Conservation (phyloP, 2,113 vertebrate genomes). For the Aleadryas rufinucha region DNA sequence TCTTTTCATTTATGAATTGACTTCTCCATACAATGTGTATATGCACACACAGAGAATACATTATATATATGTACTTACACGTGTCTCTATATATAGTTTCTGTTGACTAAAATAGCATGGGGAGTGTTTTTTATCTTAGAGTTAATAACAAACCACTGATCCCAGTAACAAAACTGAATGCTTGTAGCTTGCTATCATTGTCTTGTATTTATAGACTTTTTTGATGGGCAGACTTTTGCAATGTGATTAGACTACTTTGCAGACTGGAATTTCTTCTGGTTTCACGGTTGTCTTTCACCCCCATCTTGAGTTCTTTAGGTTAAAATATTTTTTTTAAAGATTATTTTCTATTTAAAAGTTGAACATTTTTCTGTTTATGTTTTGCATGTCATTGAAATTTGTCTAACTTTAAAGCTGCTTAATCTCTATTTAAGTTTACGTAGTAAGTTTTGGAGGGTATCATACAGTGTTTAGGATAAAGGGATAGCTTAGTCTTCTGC, state of each 20-base stretch:
- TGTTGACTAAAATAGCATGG: not conserved
- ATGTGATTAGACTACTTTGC: not conserved
- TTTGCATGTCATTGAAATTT: not conserved
- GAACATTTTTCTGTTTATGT: not conserved
- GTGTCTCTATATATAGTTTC: not conserved
- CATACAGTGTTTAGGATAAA: not conserved
- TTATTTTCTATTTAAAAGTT: not conserved
- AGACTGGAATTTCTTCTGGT: not conserved
- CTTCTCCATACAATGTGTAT: not conserved
- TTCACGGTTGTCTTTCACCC: not conserved
- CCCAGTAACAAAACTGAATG: not conserved
- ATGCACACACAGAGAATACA: not conserved
- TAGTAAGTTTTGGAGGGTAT: not conserved
- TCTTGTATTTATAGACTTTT: not conserved
- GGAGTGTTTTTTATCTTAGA: not conserved
- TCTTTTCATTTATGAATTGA: not conserved
- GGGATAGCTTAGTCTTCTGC: constrained; percentile 14
- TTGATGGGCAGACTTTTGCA: not conserved
- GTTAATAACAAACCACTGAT: not conserved
- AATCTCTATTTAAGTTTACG: not conserved
- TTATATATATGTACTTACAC: not conserved
- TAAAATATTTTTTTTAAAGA: not conserved
- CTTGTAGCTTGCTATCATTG: not conserved
- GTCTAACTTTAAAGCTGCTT: not conserved
- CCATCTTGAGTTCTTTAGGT: not conserved